Percentiles rank a stretch among this genome's conserved stretches.
Evolutionary conservation across 1,140 invertebrate genomes (phyloP).

Genomic region (Brachionus angularis): DNA sequence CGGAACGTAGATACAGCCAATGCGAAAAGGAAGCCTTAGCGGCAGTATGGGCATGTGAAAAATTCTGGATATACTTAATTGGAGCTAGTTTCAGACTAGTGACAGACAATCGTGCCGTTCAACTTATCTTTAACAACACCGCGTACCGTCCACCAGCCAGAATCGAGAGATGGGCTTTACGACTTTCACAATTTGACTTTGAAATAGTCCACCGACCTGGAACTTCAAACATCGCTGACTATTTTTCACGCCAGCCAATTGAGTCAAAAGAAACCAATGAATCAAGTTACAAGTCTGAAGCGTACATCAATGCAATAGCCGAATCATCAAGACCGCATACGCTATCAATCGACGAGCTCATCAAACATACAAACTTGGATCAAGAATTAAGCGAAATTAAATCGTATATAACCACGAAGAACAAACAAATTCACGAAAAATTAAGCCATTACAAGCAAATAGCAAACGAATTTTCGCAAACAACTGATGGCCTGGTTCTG

Average conservation of each 20-base stretch:
- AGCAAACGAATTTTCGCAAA: neutral
- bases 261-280: neutral
- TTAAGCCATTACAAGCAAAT: neutral
- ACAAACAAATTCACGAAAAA: neutral
- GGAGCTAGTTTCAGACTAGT: neutral
- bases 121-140: slow-evolving; percentile 5
- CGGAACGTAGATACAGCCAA: neutral
- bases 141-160: neutral
- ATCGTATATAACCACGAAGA: neutral
- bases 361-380: neutral
- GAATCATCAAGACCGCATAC: neutral
- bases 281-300: neutral
- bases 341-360: neutral
- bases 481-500: neutral
- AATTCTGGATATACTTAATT: slow-evolving; percentile 16
- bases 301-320: neutral
- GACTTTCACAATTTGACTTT: neutral
- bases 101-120: slow-evolving; percentile 2
- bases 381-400: neutral
- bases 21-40: slow-evolving; percentile 3
- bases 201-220: neutral
- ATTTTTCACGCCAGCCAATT: neutral
- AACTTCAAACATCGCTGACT: neutral
- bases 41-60: neutral
- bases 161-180: neutral